These are phyloP conservation scores for Pristionchus maxplancki DNA, from an alignment of 2,888 invertebrate species.

Conservation along the genomic window DNA sequence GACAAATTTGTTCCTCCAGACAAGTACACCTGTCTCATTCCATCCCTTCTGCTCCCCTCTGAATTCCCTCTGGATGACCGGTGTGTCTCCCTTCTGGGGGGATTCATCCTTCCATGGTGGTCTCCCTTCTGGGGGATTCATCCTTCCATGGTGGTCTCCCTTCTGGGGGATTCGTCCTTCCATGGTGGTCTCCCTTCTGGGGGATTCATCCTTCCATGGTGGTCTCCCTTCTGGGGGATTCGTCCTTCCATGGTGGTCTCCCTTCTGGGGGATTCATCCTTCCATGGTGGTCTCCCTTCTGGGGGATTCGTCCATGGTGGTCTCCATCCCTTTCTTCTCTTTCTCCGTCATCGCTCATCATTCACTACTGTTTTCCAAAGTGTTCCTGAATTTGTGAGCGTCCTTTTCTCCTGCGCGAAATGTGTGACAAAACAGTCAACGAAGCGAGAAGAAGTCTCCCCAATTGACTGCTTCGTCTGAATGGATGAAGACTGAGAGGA, in stretches of 20 bases:
- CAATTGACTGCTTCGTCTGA: neutral
- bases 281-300: too few relatives aligned
- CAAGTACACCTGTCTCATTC: too few relatives aligned
- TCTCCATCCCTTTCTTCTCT: neutral
- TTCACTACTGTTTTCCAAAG: neutral
- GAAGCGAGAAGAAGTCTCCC: constrained; percentile 7
- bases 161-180: too few relatives aligned
- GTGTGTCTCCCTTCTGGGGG: too few relatives aligned
- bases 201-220: too few relatives aligned
- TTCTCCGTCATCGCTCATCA: constrained; percentile 26
- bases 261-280: neutral
- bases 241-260: neutral
- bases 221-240: too few relatives aligned
- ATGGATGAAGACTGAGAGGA: neutral
- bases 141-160: too few relatives aligned
- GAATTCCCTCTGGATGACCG: too few relatives aligned
- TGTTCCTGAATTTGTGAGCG: neutral
- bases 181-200: too few relatives aligned
- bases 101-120: too few relatives aligned
- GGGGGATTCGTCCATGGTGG: too few relatives aligned
- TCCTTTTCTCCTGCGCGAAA: constrained; percentile 6
- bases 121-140: constrained; percentile 29
- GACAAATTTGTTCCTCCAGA: too few relatives aligned
- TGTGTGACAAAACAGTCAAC: constrained; percentile 20
- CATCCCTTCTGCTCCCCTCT: neutral